phyloP scores from a whole-genome alignment of 2,888 invertebrate species.

The Diaperis boleti region DNA sequence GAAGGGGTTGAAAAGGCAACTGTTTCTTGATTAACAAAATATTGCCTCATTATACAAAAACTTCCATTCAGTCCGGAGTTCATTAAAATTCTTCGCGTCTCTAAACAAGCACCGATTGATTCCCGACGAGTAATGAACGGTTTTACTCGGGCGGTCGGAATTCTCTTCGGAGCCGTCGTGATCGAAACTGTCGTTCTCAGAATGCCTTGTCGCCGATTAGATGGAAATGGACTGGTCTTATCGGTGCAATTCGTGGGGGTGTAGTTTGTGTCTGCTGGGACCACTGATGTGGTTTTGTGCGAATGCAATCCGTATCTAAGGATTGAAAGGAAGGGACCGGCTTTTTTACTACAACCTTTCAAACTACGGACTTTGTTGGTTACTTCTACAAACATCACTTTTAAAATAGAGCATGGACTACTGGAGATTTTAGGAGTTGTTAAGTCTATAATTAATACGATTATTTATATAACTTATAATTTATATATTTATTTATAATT shows the following conservation, averaged over 20 bases:
- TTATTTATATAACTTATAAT: too few species aligned
- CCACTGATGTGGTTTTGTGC: neutral
- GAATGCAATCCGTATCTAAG: too few species aligned
- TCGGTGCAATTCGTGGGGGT: neutral
- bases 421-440: too few species aligned
- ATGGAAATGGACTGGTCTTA: neutral
- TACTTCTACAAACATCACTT: too few species aligned
- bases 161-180: neutral
- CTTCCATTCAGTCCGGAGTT: neutral
- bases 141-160: neutral
- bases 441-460: too few species aligned
- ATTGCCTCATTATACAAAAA: too few species aligned
- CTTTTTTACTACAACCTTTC: too few species aligned
- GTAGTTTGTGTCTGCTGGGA: neutral
- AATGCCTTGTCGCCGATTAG: neutral
- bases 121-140: constrained; percentile 13
- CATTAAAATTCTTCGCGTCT: constrained; percentile 22
- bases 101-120: constrained; percentile 19
- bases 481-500: too few species aligned
- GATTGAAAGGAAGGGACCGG: too few species aligned
- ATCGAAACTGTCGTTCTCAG: neutral
- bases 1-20: neutral
- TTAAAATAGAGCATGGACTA: too few species aligned
- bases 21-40: too few species aligned
- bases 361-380: too few species aligned